Conservation (phyloP, 2,888 invertebrate species). For the Eudemis profundana region DNA sequence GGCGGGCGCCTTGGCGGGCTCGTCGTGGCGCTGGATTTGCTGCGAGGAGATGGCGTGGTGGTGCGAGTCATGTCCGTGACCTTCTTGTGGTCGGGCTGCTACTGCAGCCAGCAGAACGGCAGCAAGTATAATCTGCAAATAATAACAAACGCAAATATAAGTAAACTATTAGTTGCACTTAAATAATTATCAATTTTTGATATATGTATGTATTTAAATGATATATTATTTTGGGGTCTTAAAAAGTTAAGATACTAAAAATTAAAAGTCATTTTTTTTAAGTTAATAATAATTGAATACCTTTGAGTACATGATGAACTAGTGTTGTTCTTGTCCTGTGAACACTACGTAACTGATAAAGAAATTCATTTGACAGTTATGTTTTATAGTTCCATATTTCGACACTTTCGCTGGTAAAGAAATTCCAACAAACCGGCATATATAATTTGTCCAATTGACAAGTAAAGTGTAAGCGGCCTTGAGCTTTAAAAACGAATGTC, state of each 20-base stretch:
- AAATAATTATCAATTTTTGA: too few species aligned
- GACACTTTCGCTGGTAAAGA: slow-evolving; percentile 11
- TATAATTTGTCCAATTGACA: slow-evolving; percentile 13
- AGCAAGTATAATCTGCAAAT: slow-evolving; percentile 50
- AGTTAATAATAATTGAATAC: too few species aligned
- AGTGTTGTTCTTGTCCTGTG: neutral
- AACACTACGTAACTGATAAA: slow-evolving; percentile 15
- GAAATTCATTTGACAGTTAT: neutral
- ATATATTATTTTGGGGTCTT: too few species aligned
- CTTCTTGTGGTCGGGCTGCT: slow-evolving; percentile 54
- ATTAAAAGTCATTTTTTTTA: too few species aligned
- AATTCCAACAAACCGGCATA: slow-evolving; percentile 16
- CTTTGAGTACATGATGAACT: slow-evolving; percentile 20
- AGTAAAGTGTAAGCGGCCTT: slow-evolving; percentile 21
- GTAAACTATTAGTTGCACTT: too few species aligned
- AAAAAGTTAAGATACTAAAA: too few species aligned
- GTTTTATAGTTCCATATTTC: slow-evolving; percentile 19
- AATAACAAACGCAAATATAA: neutral
- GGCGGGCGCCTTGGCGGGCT: slow-evolving; percentile 3
- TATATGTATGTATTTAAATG: too few species aligned
- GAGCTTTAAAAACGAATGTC: neutral
- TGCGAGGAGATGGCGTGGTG: slow-evolving; percentile 52
- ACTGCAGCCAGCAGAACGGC: slow-evolving; percentile 48
- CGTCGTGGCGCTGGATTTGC: neutral
- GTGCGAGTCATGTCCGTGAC: slow-evolving; percentile 48